Evolutionary conservation across 37 sponge, comb jelly and placozoan genomes (phyloP), one percentile per base, ranked within the genome.

Genomic region (Beroe ovata): DNA sequence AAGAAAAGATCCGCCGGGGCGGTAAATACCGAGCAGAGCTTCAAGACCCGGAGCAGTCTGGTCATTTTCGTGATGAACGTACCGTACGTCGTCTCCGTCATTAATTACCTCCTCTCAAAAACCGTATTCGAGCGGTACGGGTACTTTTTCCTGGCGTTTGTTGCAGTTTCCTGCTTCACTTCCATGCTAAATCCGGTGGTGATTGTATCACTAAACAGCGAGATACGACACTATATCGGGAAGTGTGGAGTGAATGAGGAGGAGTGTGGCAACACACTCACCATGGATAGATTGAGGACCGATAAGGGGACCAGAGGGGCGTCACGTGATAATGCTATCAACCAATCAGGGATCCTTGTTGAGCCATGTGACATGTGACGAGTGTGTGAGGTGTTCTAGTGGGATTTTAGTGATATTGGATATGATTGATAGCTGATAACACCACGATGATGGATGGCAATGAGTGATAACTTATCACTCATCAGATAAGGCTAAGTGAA

Each of bases 161-260:
- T 66, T 14, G 69, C 69, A 34, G 69, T 66, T 18, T 66, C 69
- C 30, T 66, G 35, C 69, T 66, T 66, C 30, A 66, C 69, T 33
- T 26, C 69, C 18, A 26, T 66, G 35, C 30, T 66, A 26, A 66
- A 66, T 30, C 69, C 69, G 18, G 2, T 66, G 4, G 3, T 66
- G 1, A 66, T 66, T 14, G 69, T 66, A 14, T 66, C 30, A 37
- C 69, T 66, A 3, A 66, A 66, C 36, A 18, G 18, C 1, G 69
- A 66, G 2, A 29, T 66, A 1, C 25, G 30, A 16, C 1, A 66
- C 32, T 66, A 19, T 66, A 66, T 66, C 16, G 34, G 34, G 69
- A 11, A 47, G 11, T 47, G 11, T 47, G 54, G 6, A 11, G 11
- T 6, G 54, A 16, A 11, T 47, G 11, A 47, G 11, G 11, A 47